A percentile compares a stretch with the other conserved stretches of the same genome.
Conservation (phyloP, 2,113 vertebrate genomes). For the Barnardius zonarius region DNA sequence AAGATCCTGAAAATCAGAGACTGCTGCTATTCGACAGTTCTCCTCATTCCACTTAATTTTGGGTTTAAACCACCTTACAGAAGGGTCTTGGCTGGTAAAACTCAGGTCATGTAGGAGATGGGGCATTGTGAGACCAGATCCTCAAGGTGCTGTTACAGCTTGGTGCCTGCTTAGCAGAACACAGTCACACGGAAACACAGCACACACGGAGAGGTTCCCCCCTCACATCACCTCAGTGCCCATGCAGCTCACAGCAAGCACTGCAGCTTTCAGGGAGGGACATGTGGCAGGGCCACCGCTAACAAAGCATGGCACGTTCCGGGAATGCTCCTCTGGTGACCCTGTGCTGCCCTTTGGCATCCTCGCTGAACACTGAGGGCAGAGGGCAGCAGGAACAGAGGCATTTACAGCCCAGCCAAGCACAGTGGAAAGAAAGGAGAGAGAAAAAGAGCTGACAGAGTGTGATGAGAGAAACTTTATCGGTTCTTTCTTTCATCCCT, state of each 20-base stretch:
- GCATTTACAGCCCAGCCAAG: neutral
- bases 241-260: accelerated
- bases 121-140: neutral
- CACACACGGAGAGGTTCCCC: neutral
- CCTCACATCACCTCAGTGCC: neutral
- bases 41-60: neutral
- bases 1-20: neutral
- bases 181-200: accelerated
- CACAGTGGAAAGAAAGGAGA: neutral
- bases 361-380: neutral
- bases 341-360: neutral
- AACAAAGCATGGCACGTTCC: accelerated
- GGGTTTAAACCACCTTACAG: neutral
- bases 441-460: neutral
- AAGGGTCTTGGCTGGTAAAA: neutral
- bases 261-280: accelerated
- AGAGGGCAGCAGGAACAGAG: neutral
- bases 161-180: neutral
- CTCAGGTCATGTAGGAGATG: neutral
- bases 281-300: neutral
- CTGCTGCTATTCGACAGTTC: neutral
- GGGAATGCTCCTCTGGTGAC: accelerated
- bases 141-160: accelerated
- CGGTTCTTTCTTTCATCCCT: neutral
- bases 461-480: neutral